These are phyloP conservation scores for Pygoscelis adeliae DNA, from an alignment of 2,113 vertebrate genomes.

Conservation along the genomic window DNA sequence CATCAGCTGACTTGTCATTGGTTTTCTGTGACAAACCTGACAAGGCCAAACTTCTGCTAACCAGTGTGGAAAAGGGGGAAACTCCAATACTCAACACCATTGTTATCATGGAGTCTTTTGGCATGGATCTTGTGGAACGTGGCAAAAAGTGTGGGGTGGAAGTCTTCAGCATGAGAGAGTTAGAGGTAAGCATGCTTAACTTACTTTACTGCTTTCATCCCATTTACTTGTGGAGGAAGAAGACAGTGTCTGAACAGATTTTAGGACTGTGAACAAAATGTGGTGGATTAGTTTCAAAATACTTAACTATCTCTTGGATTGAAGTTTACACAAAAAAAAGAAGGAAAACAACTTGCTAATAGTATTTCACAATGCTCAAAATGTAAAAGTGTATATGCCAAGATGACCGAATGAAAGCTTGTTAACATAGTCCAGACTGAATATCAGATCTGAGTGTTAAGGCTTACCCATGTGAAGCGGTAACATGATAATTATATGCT, in stretches of 20 bases:
- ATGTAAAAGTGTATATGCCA: not conserved
- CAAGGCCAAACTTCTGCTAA: constrained; percentile 85
- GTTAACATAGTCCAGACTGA: not conserved
- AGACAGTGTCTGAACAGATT: not conserved
- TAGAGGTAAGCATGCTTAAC: constrained; percentile 81
- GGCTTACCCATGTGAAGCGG: not conserved
- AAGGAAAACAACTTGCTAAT: not conserved
- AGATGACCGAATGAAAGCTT: not conserved
- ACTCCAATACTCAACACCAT: constrained; percentile 79
- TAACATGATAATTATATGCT: not conserved
- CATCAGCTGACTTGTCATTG: constrained; percentile 81
- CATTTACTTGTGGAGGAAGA: not conserved
- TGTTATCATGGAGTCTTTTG: constrained; percentile 86
- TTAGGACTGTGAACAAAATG: not conserved
- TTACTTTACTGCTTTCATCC: not conserved
- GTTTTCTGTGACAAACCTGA: constrained; percentile 90
- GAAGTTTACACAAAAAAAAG: not conserved
- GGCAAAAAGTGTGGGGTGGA: constrained; percentile 84
- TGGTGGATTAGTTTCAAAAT: not conserved
- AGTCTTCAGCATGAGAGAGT: constrained; percentile 81
- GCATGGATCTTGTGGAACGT: constrained; percentile 77
- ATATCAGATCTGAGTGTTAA: not conserved
- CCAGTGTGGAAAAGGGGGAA: constrained; percentile 76
- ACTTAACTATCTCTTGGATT: not conserved
- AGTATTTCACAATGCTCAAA: not conserved